Evolutionary conservation across 2,888 invertebrate species (phyloP).

Genomic region (Sylvicola cinctus): DNA sequence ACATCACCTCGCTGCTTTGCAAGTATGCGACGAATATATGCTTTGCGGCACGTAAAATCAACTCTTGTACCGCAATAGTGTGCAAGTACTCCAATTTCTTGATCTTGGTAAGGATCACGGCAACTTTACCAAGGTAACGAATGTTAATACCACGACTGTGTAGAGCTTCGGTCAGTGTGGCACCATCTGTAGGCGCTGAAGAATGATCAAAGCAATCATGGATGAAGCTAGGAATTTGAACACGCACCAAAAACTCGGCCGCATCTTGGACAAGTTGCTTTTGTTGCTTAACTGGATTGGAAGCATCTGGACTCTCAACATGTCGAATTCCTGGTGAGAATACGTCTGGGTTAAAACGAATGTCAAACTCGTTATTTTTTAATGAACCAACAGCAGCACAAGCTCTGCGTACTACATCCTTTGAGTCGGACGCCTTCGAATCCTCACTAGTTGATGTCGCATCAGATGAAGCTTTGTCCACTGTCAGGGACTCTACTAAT

Average conservation of each 20-base stretch:
- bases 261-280: constrained; percentile 84
- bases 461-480: constrained; percentile 52
- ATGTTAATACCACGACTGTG: constrained; percentile 95
- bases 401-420: constrained; percentile 74
- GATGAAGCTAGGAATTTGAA: constrained; percentile 88
- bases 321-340: constrained; percentile 88
- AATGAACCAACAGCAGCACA: constrained; percentile 83
- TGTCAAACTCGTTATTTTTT: constrained; percentile 88
- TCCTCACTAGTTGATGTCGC: too few species aligned
- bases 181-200: constrained; percentile 88
- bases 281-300: constrained; percentile 55
- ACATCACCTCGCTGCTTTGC: constrained; percentile 67
- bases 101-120: constrained; percentile 54
- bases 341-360: constrained; percentile 96
- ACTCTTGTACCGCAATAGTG: constrained; percentile 76
- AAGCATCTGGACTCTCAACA: constrained; percentile 39
- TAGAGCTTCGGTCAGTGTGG: constrained; percentile 75
- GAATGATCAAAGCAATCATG: constrained; percentile 80
- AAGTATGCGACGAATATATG: constrained; percentile 83
- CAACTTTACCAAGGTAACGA: constrained; percentile 86
- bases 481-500: constrained; percentile 72
- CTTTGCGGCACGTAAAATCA: constrained; percentile 76
- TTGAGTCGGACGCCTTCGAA: constrained; percentile 53
- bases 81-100: constrained; percentile 69
- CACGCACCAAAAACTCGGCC: constrained; percentile 79